Evolutionary conservation across 2,113 vertebrate species (phyloP).

Genomic region (Pachyramphus minor): DNA sequence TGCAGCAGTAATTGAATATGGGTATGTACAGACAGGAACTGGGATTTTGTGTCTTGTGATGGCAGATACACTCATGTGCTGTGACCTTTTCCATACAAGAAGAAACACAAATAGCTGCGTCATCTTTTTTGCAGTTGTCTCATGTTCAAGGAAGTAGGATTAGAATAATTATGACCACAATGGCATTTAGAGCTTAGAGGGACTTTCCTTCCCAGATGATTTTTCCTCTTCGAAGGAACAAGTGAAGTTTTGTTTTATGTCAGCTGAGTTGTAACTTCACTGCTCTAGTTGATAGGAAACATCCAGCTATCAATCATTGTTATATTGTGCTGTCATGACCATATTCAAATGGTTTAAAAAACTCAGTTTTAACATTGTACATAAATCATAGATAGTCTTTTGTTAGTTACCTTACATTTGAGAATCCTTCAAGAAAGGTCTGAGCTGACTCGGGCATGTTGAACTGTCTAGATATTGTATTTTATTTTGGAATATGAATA

Average conservation of each 20-base stretch:
- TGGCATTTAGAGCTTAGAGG: not conserved
- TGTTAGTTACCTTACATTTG: not conserved
- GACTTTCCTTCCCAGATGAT: not conserved
- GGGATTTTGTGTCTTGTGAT: not conserved
- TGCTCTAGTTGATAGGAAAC: not conserved
- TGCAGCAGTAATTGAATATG: not conserved
- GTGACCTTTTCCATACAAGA: not conserved
- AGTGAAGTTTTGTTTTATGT: not conserved
- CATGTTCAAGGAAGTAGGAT: not conserved
- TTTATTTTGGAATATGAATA: not conserved
- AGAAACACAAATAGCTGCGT: not conserved
- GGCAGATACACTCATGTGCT: not conserved
- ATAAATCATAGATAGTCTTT: not conserved
- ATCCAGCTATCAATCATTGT: rapidly evolving
- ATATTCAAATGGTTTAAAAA: not conserved
- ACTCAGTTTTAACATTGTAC: not conserved
- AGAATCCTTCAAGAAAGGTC: not conserved
- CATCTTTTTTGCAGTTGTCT: not conserved
- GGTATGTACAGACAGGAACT: not conserved
- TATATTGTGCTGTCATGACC: not conserved
- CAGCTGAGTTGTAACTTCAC: not conserved
- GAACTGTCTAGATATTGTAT: not conserved
- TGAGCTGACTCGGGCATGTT: not conserved
- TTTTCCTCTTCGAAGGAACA: not conserved
- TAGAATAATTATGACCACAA: not conserved